Base-by-base conservation (phyloP, 2,113 vertebrate genomes). In the Menura novaehollandiae region DNA sequence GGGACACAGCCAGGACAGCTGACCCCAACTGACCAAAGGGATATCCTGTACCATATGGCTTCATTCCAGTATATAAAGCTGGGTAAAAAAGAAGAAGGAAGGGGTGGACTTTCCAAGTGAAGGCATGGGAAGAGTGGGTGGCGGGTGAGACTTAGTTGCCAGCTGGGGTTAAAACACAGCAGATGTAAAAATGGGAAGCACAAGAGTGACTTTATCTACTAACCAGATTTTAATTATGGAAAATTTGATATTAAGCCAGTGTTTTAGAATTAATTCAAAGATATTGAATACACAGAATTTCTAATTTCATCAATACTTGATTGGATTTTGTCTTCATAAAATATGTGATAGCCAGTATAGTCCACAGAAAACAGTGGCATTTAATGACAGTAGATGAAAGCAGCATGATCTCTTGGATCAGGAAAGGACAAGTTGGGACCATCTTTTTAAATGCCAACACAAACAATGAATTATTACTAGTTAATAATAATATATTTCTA, bases 1-100 rank as follows among this genome's bases (percentile, higher is more conserved):
- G 18, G 2, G 11, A 26, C 37, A 51, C 6, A 52, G 33, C 10
- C 19, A 37, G 27, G 27, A 24, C 37, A 77, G 23, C 18, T 43
- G 22, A 63, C 13, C 22, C 22, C 19, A n/a, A 3, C 3, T 26
- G 19, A 17, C 16, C 28, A 26, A 22, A 46, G 24, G 24, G 20
- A 46, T 39, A n/a, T 16, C 10, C 37, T 37, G 17, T 60, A 58
- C 7, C 7, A 6, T 1, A 1, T 26, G 13, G 16, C 1, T 1
- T 11, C 44, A 39, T 59, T 44, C 24, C 44, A 66, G 16, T 24
- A 5, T 13, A 9, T n/a, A 46, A 44, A 77, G 13, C 23, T n/a
- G 15, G 13, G n/a, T n/a, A n/a, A 5, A 17, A 7, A 59, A 66
- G 15, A 62, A 47, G 41, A 63, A 49, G 17, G 23, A 56, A 12